Conservation (phyloP, 2,113 vertebrate genomes). For the Perccottus glenii region DNA sequence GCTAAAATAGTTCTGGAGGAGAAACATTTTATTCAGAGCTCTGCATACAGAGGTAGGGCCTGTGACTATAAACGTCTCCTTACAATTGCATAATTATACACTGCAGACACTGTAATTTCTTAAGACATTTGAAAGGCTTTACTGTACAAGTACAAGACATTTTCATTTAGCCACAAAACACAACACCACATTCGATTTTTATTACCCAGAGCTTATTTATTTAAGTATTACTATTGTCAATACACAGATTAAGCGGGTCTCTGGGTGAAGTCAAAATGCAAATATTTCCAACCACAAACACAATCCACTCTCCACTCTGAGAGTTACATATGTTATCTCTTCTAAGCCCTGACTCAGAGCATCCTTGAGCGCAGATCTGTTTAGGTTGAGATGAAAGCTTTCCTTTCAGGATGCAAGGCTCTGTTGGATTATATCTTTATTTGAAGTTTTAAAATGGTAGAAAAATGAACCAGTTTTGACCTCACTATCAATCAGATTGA, state of each 20-base stretch:
- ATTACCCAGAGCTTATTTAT: neutral
- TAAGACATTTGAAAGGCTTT: constrained; percentile 20
- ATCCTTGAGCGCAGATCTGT: constrained; percentile 28
- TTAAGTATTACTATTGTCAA: neutral
- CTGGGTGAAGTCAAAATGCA: constrained; percentile 11
- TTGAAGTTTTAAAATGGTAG: neutral
- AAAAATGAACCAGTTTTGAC: constrained; percentile 6
- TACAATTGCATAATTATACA: constrained; percentile 20
- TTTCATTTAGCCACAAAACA: too few relatives aligned
- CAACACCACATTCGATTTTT: too few relatives aligned
- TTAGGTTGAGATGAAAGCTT: constrained; percentile 7
- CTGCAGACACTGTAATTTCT: constrained; percentile 7
- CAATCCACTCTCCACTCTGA: constrained; percentile 13
- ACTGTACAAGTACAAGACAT: constrained; percentile 1
- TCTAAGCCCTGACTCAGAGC: constrained; percentile 17
- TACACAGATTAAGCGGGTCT: neutral
- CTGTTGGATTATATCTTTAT: neutral
- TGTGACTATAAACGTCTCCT: constrained; percentile 14
- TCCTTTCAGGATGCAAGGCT: constrained; percentile 6
- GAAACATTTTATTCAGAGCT: constrained; percentile 34
- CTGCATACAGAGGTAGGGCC: constrained; percentile 9
- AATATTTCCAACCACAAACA: constrained; percentile 13
- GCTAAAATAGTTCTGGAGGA: constrained; percentile 3
- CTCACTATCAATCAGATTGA: neutral
- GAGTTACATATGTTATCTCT: constrained; percentile 32